phyloP scores from a whole-genome alignment of 2,797 vertebrate genomes.

The Coendou prehensilis region DNA sequence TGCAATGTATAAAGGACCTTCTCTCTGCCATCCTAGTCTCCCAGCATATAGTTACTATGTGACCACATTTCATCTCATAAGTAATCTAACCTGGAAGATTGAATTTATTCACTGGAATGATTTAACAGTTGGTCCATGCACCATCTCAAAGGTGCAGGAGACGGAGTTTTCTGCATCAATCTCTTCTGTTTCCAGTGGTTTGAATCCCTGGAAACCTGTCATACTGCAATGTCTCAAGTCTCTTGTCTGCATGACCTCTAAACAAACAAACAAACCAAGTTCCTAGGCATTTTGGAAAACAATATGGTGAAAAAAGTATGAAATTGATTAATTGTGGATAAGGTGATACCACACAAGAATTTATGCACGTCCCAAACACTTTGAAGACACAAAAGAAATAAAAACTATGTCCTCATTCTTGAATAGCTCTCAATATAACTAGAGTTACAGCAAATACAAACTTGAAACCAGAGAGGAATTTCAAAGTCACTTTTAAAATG shows the following conservation, averaged over 20 bases:
- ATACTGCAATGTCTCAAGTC: neutral
- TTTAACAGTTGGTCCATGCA: conserved; percentile 61
- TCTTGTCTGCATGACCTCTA: neutral
- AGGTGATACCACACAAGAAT: conserved; percentile 3
- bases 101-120: conserved; percentile 57
- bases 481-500: conserved; percentile 27
- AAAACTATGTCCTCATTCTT: neutral
- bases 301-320: neutral
- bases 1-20: conserved; percentile 49
- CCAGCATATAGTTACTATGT: conserved; percentile 65
- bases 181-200: neutral
- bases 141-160: conserved; percentile 50
- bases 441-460: neutral
- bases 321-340: conserved; percentile 3
- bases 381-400: neutral
- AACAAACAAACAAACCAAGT: neutral
- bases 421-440: neutral
- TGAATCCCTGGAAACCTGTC: neutral
- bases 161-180: neutral
- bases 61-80: conserved; percentile 75
- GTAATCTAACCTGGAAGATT: conserved; percentile 75
- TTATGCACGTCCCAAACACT: neutral
- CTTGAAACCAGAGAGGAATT: conserved; percentile 60
- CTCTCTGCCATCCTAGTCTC: conserved; percentile 26
- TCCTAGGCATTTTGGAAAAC: conserved; percentile 30